phyloP scores from a whole-genome alignment of 2,797 vertebrate genomes.

The Takifugu rubripes region DNA sequence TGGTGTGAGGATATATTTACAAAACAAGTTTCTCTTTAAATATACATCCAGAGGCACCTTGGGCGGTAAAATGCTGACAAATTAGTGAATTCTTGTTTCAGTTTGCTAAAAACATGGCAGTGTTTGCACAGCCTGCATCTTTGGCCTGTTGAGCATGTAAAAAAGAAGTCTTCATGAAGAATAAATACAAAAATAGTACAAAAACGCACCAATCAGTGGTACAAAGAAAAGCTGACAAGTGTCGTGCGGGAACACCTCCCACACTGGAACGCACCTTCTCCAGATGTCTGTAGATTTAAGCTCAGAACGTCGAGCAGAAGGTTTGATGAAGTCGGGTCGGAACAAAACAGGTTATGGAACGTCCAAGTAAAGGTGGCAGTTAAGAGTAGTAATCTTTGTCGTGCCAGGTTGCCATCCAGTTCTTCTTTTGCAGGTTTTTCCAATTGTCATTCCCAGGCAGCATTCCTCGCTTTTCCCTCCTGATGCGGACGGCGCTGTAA shows the following conservation, averaged over 20 bases:
- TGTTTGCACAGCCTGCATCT: conserved; percentile 31
- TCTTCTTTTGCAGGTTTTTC: conserved; percentile 83
- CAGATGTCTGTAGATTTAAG: conserved; percentile 36
- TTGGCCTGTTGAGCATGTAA: conserved; percentile 50
- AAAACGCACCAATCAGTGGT: conserved; percentile 32
- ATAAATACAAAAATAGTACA: conserved; percentile 67
- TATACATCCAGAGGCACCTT: conserved; percentile 12
- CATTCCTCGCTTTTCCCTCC: conserved; percentile 81
- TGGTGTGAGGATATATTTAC: conserved; percentile 10
- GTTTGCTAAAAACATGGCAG: neutral
- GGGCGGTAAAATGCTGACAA: neutral
- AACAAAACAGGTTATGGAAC: conserved; percentile 22
- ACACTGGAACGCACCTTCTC: conserved; percentile 25
- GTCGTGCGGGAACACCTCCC: conserved; percentile 28
- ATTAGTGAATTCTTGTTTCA: neutral
- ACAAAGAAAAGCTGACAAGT: conserved; percentile 30
- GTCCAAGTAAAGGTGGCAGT: conserved; percentile 31
- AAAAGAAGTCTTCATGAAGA: conserved; percentile 41
- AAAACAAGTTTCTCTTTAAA: neutral
- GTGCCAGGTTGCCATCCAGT: conserved; percentile 93
- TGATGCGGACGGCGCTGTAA: conserved; percentile 91
- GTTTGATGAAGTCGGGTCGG: conserved; percentile 11
- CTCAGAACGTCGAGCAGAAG: conserved; percentile 23
- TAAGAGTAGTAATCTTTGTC: conserved; percentile 81
- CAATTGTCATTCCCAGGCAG: conserved; percentile 70